A percentile compares a stretch with the other conserved stretches of the same genome.
Evolutionary conservation across 1,140 invertebrate species (phyloP).

Genomic region (Nymphalis io): DNA sequence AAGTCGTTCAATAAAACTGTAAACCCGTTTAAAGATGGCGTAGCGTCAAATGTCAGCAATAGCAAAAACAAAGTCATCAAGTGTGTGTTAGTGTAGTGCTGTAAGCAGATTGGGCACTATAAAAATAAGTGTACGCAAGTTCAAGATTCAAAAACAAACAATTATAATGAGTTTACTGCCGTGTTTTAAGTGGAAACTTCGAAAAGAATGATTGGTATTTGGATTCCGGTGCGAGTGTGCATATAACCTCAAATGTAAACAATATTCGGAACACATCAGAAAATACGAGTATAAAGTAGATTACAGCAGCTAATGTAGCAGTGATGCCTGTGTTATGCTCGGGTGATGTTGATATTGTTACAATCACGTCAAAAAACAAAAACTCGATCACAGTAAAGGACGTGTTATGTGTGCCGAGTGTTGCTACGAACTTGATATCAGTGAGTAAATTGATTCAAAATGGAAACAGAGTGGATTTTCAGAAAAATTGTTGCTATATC

Average conservation of each 20-base stretch:
- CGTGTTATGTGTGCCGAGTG: slow-evolving; percentile 30
- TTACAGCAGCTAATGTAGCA: slow-evolving; percentile 28
- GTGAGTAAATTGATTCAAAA: slow-evolving; percentile 22
- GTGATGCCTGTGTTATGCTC: slow-evolving; percentile 23
- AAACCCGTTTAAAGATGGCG: too few species aligned
- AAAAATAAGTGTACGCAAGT: too few species aligned
- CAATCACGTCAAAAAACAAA: slow-evolving; percentile 17
- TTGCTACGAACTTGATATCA: slow-evolving; percentile 32
- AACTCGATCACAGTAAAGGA: slow-evolving; percentile 25
- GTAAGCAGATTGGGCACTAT: too few species aligned
- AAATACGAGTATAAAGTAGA: slow-evolving; percentile 17
- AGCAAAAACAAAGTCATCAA: too few species aligned
- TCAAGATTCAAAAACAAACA: too few species aligned
- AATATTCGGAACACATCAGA: slow-evolving; percentile 13
- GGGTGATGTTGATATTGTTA: slow-evolving; percentile 31
- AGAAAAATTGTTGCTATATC: slow-evolving; percentile 29
- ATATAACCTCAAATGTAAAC: slow-evolving; percentile 21
- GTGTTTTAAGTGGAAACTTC: slow-evolving; percentile 29
- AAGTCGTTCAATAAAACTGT: too few species aligned
- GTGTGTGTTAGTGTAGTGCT: too few species aligned
- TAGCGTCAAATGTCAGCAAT: too few species aligned
- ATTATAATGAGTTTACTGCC: slow-evolving; percentile 33
- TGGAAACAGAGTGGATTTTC: slow-evolving; percentile 35
- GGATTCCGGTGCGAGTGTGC: slow-evolving; percentile 28
- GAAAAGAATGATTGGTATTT: slow-evolving; percentile 29